These are phyloP conservation scores for Bombyx mandarina DNA, from an alignment of 1,140 invertebrate species.

Conservation along the genomic window DNA sequence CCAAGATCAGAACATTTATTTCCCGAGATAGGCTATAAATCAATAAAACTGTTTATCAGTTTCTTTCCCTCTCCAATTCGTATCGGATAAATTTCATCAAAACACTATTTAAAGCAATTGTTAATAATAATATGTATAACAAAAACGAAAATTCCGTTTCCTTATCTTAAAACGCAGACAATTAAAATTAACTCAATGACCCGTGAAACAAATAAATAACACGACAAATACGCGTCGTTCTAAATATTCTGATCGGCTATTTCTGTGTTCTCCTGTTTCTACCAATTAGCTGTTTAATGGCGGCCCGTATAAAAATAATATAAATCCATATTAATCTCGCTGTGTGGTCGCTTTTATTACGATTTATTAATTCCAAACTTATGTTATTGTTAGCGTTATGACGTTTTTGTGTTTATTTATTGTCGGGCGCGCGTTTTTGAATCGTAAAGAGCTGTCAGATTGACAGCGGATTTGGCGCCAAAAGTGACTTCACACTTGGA, in stretches of 20 bases:
- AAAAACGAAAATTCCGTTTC: no score
- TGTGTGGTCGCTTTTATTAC: conserved; percentile 40
- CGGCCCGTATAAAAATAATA: conserved; percentile 6
- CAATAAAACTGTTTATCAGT: no score
- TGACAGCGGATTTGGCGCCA: conserved; percentile 52
- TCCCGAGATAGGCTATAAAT: no score
- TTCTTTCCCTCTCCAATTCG: no score
- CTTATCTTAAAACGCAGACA: no score
- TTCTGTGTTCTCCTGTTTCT: not conserved
- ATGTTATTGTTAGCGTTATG: conserved; percentile 33
- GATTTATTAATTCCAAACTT: conserved; percentile 42
- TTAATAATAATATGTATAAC: no score
- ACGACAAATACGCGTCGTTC: no score
- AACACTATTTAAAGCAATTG: no score
- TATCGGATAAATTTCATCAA: no score
- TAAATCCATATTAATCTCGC: conserved; percentile 24
- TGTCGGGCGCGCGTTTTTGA: conserved; percentile 23
- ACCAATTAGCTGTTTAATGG: conserved; percentile 9
- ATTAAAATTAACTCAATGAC: no score
- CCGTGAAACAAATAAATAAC: no score
- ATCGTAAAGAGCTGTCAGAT: conserved; percentile 35
- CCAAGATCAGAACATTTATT: no score
- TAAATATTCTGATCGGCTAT: not conserved
- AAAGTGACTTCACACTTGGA: conserved; percentile 20
- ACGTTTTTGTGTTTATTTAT: conserved; percentile 38